Evolutionary conservation across 92 coral and sea anemone genomes (phyloP).

Genomic region (Plumapathes pennacea): DNA sequence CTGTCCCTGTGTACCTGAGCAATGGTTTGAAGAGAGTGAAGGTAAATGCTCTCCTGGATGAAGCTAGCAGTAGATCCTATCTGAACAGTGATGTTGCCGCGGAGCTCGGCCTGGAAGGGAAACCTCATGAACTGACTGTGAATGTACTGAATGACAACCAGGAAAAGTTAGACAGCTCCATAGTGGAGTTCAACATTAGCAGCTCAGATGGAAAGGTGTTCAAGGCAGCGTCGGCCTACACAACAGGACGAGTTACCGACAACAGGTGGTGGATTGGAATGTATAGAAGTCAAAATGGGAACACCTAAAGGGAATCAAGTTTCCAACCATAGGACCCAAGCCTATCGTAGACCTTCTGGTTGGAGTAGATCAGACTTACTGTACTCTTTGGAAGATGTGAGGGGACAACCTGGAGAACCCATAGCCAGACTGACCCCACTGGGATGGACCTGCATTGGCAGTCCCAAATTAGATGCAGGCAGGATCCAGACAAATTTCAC

Average conservation of each 20-base stretch:
- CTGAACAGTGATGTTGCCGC: constrained; percentile 21
- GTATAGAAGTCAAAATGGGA: constrained; percentile 29
- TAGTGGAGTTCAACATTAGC: constrained; percentile 38
- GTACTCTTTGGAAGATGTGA: constrained; percentile 37
- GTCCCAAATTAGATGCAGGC: background rate
- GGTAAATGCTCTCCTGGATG: constrained; percentile 52
- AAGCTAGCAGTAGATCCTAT: constrained; percentile 38
- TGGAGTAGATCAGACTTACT: constrained; percentile 50
- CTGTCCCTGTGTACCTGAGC: constrained; percentile 38
- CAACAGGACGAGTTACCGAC: constrained; percentile 51
- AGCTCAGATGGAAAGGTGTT: constrained; percentile 25
- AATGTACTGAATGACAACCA: constrained; percentile 51
- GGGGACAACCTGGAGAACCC: constrained; percentile 45
- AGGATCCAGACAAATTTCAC: constrained; percentile 8
- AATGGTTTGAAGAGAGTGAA: constrained; percentile 31
- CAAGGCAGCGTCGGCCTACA: constrained; percentile 39
- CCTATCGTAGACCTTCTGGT: constrained; percentile 49
- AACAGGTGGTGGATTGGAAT: constrained; percentile 55
- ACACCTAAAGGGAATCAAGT: constrained; percentile 30
- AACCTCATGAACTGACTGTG: constrained; percentile 30
- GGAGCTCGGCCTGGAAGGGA: constrained; percentile 43
- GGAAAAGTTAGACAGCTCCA: constrained; percentile 35
- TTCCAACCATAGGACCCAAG: constrained; percentile 33
- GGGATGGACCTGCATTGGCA: constrained; percentile 67
- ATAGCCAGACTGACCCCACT: constrained; percentile 52